Evolutionary conservation across 2,113 vertebrate species (phyloP).

Genomic region (Dolichotis patagonum): DNA sequence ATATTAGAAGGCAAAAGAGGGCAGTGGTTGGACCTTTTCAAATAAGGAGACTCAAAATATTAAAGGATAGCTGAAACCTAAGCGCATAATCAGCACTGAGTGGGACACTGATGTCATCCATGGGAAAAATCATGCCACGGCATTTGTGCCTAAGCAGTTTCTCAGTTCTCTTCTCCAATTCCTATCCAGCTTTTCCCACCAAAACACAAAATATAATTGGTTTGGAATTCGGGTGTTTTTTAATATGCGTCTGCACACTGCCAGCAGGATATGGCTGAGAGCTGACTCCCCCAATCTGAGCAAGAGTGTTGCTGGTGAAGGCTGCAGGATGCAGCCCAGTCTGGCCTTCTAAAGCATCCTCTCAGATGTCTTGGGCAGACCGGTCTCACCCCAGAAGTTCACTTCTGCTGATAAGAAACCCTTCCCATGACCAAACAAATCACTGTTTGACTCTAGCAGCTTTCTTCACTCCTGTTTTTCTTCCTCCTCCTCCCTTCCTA

Average conservation of each 20-base stretch:
- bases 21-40: neutral
- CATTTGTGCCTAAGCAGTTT: neutral
- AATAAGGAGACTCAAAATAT: neutral
- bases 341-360: neutral
- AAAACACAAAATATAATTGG: neutral
- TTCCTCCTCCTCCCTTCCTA: slow-evolving; percentile 56
- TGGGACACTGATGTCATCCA: neutral
- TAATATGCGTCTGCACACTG: neutral
- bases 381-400: slow-evolving; percentile 63
- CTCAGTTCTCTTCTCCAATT: neutral
- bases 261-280: neutral
- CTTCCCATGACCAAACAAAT: slow-evolving; percentile 32
- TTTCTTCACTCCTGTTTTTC: slow-evolving; percentile 54
- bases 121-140: neutral
- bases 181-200: neutral
- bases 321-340: neutral
- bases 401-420: slow-evolving; percentile 46
- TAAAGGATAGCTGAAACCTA: neutral
- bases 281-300: neutral
- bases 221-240: neutral
- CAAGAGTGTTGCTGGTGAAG: neutral
- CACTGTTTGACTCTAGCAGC: neutral
- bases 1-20: neutral
- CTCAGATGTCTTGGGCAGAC: neutral
- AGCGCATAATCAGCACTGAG: accelerated